A percentile compares a stretch with the other conserved stretches of the same genome.
Evolutionary conservation across 2,888 invertebrate genomes (phyloP).

Genomic region (Oscheius myriophilus): DNA sequence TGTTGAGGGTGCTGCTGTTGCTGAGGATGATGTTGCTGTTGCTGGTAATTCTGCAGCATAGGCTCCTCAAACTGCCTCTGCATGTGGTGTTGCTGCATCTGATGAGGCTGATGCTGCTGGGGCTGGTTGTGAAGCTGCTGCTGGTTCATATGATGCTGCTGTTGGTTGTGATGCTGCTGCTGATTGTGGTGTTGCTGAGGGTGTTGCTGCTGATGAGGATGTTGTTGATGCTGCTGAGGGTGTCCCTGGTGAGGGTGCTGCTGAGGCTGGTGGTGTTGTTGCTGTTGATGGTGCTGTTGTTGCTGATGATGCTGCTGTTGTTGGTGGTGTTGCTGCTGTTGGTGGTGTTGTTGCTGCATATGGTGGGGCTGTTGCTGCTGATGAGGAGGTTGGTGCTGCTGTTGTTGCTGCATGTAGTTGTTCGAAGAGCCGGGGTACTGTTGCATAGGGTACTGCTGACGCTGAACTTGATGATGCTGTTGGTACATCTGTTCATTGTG

Average conservation of each 20-base stretch:
- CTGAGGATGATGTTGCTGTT: constrained; percentile 1
- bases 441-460: too few species aligned
- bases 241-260: constrained; percentile 12
- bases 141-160: constrained; percentile 6
- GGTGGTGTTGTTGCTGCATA: constrained; percentile 12
- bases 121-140: constrained; percentile 14
- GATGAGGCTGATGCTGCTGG: constrained; percentile 12
- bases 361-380: background rate
- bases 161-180: constrained; percentile 5
- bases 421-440: too few species aligned
- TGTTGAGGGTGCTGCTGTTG: constrained; percentile 1
- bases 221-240: constrained; percentile 14
- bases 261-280: background rate
- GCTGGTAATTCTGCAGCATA: background rate
- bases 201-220: constrained; percentile 8
- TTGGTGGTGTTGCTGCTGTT: constrained; percentile 3
- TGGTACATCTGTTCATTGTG: too few species aligned
- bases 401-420: too few species aligned
- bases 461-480: too few species aligned
- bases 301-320: constrained; percentile 5
- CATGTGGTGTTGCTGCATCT: constrained; percentile 10
- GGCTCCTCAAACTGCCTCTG: background rate
- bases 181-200: constrained; percentile 17
- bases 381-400: too few species aligned
- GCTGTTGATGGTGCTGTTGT: background rate